Conservation (phyloP, 2,113 vertebrate species). For the Mola mola region DNA sequence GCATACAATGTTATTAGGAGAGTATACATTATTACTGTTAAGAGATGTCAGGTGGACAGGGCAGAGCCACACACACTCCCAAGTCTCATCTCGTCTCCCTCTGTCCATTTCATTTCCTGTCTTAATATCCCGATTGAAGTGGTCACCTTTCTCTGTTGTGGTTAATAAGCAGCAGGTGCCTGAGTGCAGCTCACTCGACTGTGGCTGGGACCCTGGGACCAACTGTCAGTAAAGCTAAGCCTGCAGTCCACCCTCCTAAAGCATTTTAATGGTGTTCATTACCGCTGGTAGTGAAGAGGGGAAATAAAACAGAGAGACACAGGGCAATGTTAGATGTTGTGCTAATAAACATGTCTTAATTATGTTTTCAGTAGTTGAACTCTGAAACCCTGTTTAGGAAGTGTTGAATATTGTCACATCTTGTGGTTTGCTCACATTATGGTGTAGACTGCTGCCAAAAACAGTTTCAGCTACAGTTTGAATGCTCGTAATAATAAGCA, state of each 20-base stretch:
- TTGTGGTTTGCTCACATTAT: no score
- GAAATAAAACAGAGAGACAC: conserved; percentile 21
- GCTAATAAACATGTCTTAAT: conserved; percentile 6
- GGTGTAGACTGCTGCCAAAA: no score
- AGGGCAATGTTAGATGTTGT: not conserved
- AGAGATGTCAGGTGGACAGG: conserved; percentile 62
- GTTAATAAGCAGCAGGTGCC: conserved; percentile 74
- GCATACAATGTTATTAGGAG: conserved; percentile 70
- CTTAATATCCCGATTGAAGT: conserved; percentile 72
- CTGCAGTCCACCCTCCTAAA: conserved; percentile 19
- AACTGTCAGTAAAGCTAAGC: conserved; percentile 13
- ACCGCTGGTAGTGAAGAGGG: conserved; percentile 19
- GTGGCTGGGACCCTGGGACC: conserved; percentile 23
- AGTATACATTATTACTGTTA: conserved; percentile 74
- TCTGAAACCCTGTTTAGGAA: not conserved
- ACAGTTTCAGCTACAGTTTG: no score
- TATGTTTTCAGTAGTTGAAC: conserved; percentile 6
- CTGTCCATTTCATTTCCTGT: conserved; percentile 65
- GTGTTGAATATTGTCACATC: not conserved
- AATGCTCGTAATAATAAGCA: no score
- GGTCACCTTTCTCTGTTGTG: conserved; percentile 64
- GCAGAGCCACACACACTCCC: conserved; percentile 19
- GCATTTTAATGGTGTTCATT: conserved; percentile 54
- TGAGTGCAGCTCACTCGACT: conserved; percentile 49
- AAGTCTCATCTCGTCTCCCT: conserved; percentile 8